Percentiles rank a stretch among this genome's conserved stretches.
Evolutionary conservation across 1,140 invertebrate species (phyloP).

Genomic region (Cataglyphis hispanica): DNA sequence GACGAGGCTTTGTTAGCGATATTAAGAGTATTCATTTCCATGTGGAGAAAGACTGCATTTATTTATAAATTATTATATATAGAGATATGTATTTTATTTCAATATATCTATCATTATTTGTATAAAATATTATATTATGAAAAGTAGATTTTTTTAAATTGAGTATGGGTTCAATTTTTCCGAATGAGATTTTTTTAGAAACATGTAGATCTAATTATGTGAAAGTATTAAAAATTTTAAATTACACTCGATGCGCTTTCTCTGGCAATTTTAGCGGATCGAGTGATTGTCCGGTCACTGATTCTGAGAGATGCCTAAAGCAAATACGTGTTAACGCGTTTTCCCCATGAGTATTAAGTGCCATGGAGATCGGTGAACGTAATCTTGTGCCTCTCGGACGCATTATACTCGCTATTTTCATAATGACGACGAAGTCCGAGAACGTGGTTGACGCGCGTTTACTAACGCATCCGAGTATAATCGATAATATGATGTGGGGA

Average conservation of each 20-base stretch:
- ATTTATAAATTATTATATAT: constrained; percentile 8
- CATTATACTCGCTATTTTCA: constrained; percentile 51
- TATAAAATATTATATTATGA: background rate
- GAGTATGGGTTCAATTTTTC: background rate
- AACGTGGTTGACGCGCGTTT: constrained; percentile 37
- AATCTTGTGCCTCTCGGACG: constrained; percentile 28
- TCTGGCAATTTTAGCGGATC: background rate
- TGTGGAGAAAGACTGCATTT: background rate
- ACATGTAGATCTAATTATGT: background rate
- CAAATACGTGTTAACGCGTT: constrained; percentile 55
- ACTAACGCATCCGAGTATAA: constrained; percentile 59
- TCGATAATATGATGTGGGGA: constrained; percentile 60
- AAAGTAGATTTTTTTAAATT: background rate
- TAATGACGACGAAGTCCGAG: constrained; percentile 39
- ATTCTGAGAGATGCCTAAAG: constrained; percentile 46
- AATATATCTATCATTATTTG: background rate
- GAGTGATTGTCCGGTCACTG: constrained; percentile 9
- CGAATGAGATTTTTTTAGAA: background rate
- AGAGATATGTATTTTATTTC: background rate
- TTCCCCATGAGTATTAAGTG: constrained; percentile 30
- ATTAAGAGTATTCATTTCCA: background rate
- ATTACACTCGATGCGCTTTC: constrained; percentile 27
- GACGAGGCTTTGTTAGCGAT: constrained; percentile 12
- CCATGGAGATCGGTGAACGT: constrained; percentile 34
- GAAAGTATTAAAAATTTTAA: constrained; percentile 20